Conservation (phyloP, 2,113 vertebrate genomes). For the Rallus limicola region DNA sequence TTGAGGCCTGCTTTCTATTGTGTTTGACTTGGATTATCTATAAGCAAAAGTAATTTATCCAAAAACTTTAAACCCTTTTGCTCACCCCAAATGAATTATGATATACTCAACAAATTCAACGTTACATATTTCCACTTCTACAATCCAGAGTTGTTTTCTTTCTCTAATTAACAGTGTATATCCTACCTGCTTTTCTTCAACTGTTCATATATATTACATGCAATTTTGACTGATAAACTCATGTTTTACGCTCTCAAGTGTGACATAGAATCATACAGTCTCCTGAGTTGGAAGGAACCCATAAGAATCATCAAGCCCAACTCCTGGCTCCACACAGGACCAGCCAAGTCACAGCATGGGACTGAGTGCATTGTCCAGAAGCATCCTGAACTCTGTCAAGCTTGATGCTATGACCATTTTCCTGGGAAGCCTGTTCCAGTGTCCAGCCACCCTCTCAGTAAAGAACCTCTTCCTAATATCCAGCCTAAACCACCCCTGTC, state of each 20-base stretch:
- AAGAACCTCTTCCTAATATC: too few relatives aligned
- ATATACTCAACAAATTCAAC: not conserved
- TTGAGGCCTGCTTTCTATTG: not conserved
- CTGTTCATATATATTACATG: not conserved
- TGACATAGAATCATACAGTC: too few relatives aligned
- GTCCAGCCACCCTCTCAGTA: too few relatives aligned
- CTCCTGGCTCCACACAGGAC: too few relatives aligned
- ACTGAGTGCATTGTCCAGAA: too few relatives aligned
- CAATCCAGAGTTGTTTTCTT: not conserved
- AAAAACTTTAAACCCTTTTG: not conserved
- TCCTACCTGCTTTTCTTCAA: not conserved
- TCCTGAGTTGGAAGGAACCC: too few relatives aligned
- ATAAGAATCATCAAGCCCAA: too few relatives aligned
- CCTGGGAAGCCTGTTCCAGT: too few relatives aligned
- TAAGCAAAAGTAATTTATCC: not conserved
- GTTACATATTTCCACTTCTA: not conserved
- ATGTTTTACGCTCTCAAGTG: not conserved
- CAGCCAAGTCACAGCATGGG: too few relatives aligned
- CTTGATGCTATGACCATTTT: too few relatives aligned
- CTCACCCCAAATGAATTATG: not conserved
- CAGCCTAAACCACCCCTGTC: too few relatives aligned
- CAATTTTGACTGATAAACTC: not conserved
- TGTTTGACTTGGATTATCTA: not conserved
- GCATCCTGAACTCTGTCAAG: too few relatives aligned
- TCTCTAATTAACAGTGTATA: not conserved